Base-by-base conservation (phyloP, 2,888 invertebrate species). In the Cerastis leucographa region DNA sequence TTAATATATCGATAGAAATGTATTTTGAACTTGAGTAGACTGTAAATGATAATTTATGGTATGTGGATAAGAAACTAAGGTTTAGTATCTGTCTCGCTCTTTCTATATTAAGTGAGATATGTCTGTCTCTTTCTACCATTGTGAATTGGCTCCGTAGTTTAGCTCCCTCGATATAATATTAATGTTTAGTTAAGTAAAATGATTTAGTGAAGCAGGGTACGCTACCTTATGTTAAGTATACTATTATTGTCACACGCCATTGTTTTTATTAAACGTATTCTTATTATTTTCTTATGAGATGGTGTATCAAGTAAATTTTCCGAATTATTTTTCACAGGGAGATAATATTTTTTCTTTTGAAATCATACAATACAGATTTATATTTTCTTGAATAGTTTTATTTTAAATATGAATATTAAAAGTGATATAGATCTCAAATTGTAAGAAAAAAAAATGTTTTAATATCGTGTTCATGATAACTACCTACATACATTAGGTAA, bases 241-340 rank as follows among this genome's bases (percentile, higher is more conserved):
- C 29, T 66, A 51, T 25, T 66, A 51, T 25, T 49, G 22, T 59
- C 44, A 68, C 67, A 65, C 68, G 84, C 66, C 78, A 64, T 70
- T 54, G 62, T 77, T n/a, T 35, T 59, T 51, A 62, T 56, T 83
- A 68, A 51, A 59, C 35, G 42, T 51, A 19, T 29, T 61, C 54
- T 61, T 7, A 71, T 78, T 80, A 81, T 85, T 66, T 70, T 59
- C 85, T 68, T 85, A 66, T 81, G 67, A 85, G 59, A 81, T 75
- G 69, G 7, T 56, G 49, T 42, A 80, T 35, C 4, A 29, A 62
- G 29, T 74, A 35, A 73, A 85, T 74, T 72, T 83, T 67, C 71
- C 66, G 83, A 83, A 86, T 83, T 84, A 83, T 78, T 78, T 65
- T 64, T 46, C 44, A 59, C 86, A 77, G 86, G 78, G 66, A 59